Percentiles rank a stretch among this genome's conserved stretches.
These are phyloP conservation scores for Diploptera punctata DNA, from an alignment of 2,888 invertebrate genomes.

Conservation along the genomic window DNA sequence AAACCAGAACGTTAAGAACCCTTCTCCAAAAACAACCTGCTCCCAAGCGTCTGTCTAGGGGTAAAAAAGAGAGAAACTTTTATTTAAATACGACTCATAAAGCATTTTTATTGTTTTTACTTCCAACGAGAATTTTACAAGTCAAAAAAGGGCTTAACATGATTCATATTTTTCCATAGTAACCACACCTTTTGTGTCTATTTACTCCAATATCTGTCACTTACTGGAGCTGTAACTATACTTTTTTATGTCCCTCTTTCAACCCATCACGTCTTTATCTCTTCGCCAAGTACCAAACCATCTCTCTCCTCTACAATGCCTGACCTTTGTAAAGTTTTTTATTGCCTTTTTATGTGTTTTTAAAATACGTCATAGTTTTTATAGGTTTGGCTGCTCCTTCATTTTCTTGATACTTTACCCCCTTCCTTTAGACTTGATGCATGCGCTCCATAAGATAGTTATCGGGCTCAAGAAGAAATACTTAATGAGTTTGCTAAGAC, in stretches of 20 bases:
- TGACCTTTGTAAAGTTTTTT: slow-evolving; percentile 23
- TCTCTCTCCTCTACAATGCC: slow-evolving; percentile 20
- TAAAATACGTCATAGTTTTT: slow-evolving; percentile 28
- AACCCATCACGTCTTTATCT: slow-evolving; percentile 10
- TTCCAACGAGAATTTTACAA: neutral
- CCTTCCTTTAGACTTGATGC: too few relatives aligned
- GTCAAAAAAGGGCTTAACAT: neutral
- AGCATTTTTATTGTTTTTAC: slow-evolving; percentile 3
- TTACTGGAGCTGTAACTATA: neutral
- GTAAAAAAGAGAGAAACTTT: too few relatives aligned
- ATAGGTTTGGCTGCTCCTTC: neutral
- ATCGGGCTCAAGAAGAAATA: too few relatives aligned
- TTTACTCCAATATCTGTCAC: slow-evolving; percentile 22
- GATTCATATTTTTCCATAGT: neutral
- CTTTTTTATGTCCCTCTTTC: slow-evolving; percentile 3
- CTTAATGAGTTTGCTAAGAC: too few relatives aligned
- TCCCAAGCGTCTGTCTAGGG: too few relatives aligned
- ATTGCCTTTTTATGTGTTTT: slow-evolving; percentile 25
- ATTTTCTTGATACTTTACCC: neutral
- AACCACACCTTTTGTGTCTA: neutral
- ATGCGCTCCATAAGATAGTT: too few relatives aligned
- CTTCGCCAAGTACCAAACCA: slow-evolving; percentile 16
- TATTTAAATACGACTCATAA: slow-evolving; percentile 6
- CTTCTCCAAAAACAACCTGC: too few relatives aligned
- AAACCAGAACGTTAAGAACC: too few relatives aligned